These are phyloP conservation scores for Penaeus indicus DNA, from an alignment of 1,140 invertebrate species.

Conservation along the genomic window DNA sequence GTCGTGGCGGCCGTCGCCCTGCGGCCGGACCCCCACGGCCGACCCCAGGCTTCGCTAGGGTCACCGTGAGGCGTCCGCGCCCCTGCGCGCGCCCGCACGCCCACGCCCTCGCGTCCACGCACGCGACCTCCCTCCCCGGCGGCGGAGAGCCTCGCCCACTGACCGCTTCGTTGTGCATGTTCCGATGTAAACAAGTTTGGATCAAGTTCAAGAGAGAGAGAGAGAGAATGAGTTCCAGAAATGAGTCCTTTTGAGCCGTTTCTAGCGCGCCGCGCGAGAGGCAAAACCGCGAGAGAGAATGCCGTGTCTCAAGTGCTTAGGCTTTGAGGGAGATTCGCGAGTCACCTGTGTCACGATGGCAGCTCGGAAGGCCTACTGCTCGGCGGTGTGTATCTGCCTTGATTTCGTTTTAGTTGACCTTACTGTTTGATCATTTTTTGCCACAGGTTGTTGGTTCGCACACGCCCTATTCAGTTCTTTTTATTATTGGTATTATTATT, in stretches of 20 bases:
- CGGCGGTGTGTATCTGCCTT: no score
- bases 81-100: no score
- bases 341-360: not conserved
- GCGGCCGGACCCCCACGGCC: no score
- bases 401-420: no score
- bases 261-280: not conserved
- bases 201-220: conserved; percentile 47
- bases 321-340: not conserved
- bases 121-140: conserved; percentile 8
- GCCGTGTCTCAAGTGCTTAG: no score
- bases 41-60: no score
- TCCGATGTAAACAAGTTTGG: conserved; percentile 19
- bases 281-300: no score
- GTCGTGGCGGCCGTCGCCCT: not conserved
- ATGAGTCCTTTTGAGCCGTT: not conserved
- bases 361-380: not conserved
- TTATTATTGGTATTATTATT: no score
- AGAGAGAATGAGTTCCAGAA: conserved; percentile 17
- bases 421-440: no score
- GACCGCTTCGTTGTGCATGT: conserved; percentile 61
- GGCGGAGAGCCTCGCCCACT: conserved; percentile 1
- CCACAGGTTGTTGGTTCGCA: no score
- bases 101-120: not conserved
- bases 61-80: no score
- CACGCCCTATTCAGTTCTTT: no score